Base-by-base conservation (phyloP, 2,797 vertebrate species). In the Lepilemur septentrionalis region DNA sequence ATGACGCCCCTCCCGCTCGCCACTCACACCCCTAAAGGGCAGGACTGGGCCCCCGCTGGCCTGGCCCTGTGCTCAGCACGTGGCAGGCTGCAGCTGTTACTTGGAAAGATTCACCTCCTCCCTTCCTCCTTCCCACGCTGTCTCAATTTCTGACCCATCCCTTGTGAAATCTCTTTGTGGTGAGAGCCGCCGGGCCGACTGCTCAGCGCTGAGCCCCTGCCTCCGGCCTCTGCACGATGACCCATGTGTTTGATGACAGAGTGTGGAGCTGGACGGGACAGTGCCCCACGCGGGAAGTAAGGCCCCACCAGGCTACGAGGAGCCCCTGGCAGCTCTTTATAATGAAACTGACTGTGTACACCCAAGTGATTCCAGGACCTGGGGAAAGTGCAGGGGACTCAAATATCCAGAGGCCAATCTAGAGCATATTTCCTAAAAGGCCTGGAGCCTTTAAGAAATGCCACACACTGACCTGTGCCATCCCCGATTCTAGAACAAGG, bases 151-250 rank as follows among this genome's bases (percentile, higher is more conserved):
- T 85, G 55, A 80, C 52, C 30, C 20, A 59, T 9, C 32, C 46
- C 57, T 78, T 46, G 46, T 52, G 91, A 65, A 94, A 73, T 65
- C 38, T 86, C 30, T 38, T 41, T 6, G n/a, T 46, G 43, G 13
- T 17, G 4, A 23, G 23, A 55, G 61, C 30, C 1, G 2, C 52
- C 59, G 0, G 1, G 76, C 35, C 23, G 18, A 9, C 8, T 4
- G 38, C 46, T 78, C n/a, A 0, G 22, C 0, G 7, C 35, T 0
- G 9, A 63, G 18, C 22, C 43, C 46, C n/a, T 1, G 57, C 22
- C 41, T 5, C 50, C 7, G 57, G 69, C 6, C 75, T 4, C n/a
- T 1, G 4, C 32, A 4, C 41, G 0, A 0, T 0, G 0, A 7
- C 30, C 25, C 0, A 0, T 14, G 0, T 38, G 14, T 23, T 12